Evolutionary conservation across 2,113 vertebrate species (phyloP).

Genomic region (Pardalotus punctatus): DNA sequence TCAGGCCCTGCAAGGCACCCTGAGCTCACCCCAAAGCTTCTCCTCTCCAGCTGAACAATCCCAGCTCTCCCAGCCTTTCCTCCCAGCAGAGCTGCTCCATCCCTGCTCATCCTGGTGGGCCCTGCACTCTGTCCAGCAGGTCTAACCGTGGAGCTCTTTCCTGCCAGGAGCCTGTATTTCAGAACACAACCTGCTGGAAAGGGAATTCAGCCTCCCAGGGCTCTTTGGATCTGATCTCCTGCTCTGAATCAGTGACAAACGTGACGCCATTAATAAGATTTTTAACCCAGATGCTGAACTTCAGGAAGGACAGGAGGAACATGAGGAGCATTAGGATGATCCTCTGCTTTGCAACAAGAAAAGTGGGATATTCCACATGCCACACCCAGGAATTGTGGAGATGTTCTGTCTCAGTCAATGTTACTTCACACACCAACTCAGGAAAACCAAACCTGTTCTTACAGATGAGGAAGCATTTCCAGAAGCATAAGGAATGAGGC

Average conservation of each 20-base stretch:
- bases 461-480: conserved; percentile 18
- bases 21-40: background rate
- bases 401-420: background rate
- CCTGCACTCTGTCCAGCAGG: background rate
- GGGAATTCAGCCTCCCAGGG: background rate
- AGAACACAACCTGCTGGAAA: background rate
- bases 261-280: background rate
- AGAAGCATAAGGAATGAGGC: conserved; percentile 16
- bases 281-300: background rate
- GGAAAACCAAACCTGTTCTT: conserved; percentile 40
- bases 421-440: background rate
- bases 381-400: background rate
- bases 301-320: background rate
- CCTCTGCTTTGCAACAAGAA: background rate
- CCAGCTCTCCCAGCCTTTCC: background rate
- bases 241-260: background rate
- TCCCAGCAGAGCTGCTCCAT: background rate
- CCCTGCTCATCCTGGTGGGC: background rate
- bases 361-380: background rate
- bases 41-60: background rate
- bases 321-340: background rate
- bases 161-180: background rate
- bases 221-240: background rate
- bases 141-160: background rate
- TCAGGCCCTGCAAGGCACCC: background rate